Base-by-base conservation (phyloP, 2,113 vertebrate genomes). In the Nesogale talazaci region DNA sequence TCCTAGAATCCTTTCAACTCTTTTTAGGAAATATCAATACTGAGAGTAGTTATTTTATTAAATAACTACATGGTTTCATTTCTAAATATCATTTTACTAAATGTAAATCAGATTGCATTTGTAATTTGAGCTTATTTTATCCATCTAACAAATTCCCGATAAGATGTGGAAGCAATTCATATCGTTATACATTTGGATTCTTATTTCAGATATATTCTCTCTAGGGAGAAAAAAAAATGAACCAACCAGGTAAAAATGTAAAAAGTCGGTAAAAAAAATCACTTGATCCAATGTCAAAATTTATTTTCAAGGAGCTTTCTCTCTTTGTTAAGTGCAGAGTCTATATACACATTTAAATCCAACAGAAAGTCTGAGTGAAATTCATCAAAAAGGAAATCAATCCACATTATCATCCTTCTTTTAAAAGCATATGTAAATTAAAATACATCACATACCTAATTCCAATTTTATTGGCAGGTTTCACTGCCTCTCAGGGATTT, bases 401-500 rank as follows among this genome's bases (percentile, higher is more conserved):
- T 95, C 72, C 42, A 96, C 42, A 89, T 92, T 94, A 81, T 91
- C 77, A 91, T 79, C 74, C 80, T 90, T 42, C 27, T 83, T 80
- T 95, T 92, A 91, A 88, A 95, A 90, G 40, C 76, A 78, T 86
- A 89, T 92, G 87, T 88, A 93, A 94, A 93, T 92, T 83, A 94
- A 88, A 95, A 75, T 78, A 83, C 22, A 90, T 94, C 74, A 69
- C 52, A 81, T 40, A 83, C 12, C 38, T 81, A 78, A 92, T 79
- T 95, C n/a, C 22, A 63, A 38, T 90, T 93, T 95, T 96, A 95
- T 96, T 95, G 83, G 88, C 77, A 95, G n/a, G 86, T 90, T 31
- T 90, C 80, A 89, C 42, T 91, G 78, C 69, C 42, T 94, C 40
- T 84, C 40, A 31, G 91, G 88, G 78, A 94, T 89, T 91, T 95